A percentile compares a stretch with the other conserved stretches of the same genome.
phyloP scores from a whole-genome alignment of 2,797 vertebrate genomes.

The Threskiornis aethiopicus region DNA sequence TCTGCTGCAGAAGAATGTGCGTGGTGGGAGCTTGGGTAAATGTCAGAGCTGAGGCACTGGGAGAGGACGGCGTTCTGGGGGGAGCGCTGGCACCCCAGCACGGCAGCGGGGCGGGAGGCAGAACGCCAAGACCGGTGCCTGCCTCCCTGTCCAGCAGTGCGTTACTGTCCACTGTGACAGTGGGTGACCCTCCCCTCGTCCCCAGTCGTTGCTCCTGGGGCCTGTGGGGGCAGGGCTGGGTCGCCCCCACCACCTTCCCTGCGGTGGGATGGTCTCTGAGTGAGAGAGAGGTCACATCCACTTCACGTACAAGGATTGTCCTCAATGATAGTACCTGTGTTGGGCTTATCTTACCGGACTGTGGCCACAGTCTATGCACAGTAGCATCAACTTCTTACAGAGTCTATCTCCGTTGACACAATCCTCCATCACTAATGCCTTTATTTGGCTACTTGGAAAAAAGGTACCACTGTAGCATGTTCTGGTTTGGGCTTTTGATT shows the following conservation, averaged over 20 bases:
- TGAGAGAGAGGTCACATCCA: accelerated
- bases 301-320: accelerated
- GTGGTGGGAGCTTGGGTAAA: background rate
- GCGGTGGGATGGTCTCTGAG: accelerated
- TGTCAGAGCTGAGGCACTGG: background rate
- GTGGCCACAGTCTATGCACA: accelerated
- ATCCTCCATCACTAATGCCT: background rate
- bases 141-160: accelerated
- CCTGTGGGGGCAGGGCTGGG: background rate
- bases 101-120: accelerated
- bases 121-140: accelerated
- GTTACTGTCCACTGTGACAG: accelerated
- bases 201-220: accelerated
- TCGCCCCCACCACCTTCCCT: background rate
- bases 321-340: accelerated
- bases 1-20: background rate
- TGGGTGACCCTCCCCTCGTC: no score
- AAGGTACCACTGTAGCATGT: background rate
- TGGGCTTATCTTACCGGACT: accelerated
- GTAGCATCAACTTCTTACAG: no score
- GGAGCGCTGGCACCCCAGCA: background rate
- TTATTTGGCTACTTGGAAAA: background rate
- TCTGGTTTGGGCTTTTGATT: background rate
- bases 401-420: accelerated
- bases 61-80: background rate